phyloP scores from a whole-genome alignment of 1,140 invertebrate genomes.

The Trichonephila clavipes region DNA sequence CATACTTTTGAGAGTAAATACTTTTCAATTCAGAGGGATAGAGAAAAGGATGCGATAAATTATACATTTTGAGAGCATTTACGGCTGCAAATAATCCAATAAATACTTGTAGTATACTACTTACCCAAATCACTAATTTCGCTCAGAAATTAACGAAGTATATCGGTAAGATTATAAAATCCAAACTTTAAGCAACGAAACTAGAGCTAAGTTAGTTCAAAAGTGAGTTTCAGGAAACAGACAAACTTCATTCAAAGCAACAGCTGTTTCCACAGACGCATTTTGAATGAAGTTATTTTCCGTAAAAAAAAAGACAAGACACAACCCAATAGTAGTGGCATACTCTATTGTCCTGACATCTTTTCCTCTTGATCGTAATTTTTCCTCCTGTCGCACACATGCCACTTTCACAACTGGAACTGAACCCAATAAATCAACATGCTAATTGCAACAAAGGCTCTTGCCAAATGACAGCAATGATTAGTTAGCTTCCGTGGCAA shows the following conservation, averaged over 20 bases:
- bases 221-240: neutral
- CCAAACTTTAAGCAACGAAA: neutral
- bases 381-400: constrained; percentile 14
- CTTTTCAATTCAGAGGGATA: too few relatives aligned
- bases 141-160: too few relatives aligned
- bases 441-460: neutral
- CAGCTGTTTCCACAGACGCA: constrained; percentile 4
- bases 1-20: too few relatives aligned
- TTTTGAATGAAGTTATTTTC: constrained; percentile 12
- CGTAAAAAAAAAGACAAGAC: neutral
- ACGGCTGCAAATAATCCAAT: too few relatives aligned
- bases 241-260: neutral
- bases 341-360: constrained; percentile 8
- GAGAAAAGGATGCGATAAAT: too few relatives aligned
- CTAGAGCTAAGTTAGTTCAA: neutral
- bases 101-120: too few relatives aligned
- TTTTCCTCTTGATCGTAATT: constrained; percentile 16
- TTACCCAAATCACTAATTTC: too few relatives aligned
- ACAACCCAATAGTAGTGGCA: neutral
- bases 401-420: neutral
- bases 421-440: constrained; percentile 2
- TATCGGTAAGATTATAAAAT: neutral
- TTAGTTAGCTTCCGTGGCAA: neutral
- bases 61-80: too few relatives aligned
- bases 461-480: neutral